These are phyloP conservation scores for Pelvicachromis taeniatus DNA, from an alignment of 2,113 vertebrate genomes.

Conservation along the genomic window DNA sequence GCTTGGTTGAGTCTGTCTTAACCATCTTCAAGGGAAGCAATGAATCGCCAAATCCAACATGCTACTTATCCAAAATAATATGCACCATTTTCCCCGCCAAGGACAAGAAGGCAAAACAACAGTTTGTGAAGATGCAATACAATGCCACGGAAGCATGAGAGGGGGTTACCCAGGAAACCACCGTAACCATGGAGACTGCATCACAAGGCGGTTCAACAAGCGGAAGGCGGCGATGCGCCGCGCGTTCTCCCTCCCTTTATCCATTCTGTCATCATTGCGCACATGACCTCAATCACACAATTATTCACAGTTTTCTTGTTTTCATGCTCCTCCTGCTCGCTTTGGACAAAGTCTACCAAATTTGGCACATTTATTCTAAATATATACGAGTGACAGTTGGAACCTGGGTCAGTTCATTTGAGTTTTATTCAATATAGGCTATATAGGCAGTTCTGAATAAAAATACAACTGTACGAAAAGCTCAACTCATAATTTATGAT, in stretches of 20 bases:
- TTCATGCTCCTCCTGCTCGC: neutral
- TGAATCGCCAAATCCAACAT: neutral
- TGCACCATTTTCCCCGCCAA: neutral
- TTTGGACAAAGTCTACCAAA: neutral
- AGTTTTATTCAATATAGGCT: conserved; percentile 60
- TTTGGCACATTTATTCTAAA: neutral
- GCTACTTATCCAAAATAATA: neutral
- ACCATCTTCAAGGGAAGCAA: neutral
- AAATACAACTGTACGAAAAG: conserved; percentile 53
- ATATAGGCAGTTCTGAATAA: conserved; percentile 55
- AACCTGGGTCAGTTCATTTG: neutral
- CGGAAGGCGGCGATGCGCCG: conserved; percentile 70
- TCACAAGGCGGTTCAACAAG: conserved; percentile 80
- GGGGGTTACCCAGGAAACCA: conserved; percentile 95
- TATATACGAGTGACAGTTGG: neutral
- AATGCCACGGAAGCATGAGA: conserved; percentile 86
- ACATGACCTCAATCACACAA: conserved; percentile 15
- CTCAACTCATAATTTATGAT: conserved; percentile 9
- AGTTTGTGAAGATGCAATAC: conserved; percentile 76
- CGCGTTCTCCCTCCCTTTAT: conserved; percentile 49
- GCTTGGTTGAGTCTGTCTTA: neutral
- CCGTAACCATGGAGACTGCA: conserved; percentile 91
- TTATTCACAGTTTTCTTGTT: neutral
- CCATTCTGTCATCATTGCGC: conserved; percentile 9
- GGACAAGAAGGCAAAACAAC: conserved; percentile 69